A percentile compares a stretch with the other conserved stretches of the same genome.
Conservation (phyloP, 1,140 invertebrate species). For the Rhyacophila brunnea region DNA sequence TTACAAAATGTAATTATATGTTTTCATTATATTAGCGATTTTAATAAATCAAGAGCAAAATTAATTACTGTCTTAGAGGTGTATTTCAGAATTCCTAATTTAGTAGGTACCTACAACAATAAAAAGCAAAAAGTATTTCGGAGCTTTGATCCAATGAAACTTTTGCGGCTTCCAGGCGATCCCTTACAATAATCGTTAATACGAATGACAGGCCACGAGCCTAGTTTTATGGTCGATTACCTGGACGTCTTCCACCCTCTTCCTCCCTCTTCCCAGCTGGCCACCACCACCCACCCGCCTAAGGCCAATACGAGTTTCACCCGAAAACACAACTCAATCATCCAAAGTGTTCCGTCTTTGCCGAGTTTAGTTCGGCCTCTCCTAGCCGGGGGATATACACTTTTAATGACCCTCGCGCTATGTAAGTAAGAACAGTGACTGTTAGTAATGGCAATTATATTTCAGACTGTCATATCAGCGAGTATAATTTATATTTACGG, state of each 20-base stretch:
- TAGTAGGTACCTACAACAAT: too few relatives aligned
- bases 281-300: neutral
- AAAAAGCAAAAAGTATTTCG: slow-evolving; percentile 1
- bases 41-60: too few relatives aligned
- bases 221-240: slow-evolving; percentile 35
- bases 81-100: too few relatives aligned
- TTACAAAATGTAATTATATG: too few relatives aligned
- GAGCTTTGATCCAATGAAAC: neutral
- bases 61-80: too few relatives aligned
- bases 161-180: slow-evolving; percentile 2
- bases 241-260: slow-evolving; percentile 12
- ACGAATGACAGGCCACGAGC: slow-evolving; percentile 35
- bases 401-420: slow-evolving; percentile 24
- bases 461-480: too few relatives aligned
- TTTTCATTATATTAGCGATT: too few relatives aligned
- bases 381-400: slow-evolving; percentile 14
- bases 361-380: neutral
- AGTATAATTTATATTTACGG: too few relatives aligned
- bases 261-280: neutral
- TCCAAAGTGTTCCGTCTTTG: slow-evolving; percentile 35
- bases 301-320: slow-evolving; percentile 28
- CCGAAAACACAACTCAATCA: slow-evolving; percentile 36
- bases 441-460: neutral
- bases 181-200: slow-evolving; percentile 36
- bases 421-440: slow-evolving; percentile 2